Evolutionary conservation across 2,113 vertebrate species (phyloP).

Genomic region (Uria aalge): DNA sequence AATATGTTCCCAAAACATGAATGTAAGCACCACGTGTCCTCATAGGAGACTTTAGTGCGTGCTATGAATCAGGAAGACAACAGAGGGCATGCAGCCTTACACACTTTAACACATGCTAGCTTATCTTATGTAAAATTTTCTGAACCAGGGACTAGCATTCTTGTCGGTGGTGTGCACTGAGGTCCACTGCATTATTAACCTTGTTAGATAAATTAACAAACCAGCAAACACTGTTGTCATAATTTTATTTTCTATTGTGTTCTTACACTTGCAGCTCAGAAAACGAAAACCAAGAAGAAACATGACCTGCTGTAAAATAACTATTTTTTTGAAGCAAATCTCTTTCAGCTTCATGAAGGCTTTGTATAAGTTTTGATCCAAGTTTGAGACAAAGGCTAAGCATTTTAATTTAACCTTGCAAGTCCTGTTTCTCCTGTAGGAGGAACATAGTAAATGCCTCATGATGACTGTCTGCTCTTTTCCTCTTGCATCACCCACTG

Average conservation of each 20-base stretch:
- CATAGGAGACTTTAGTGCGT: background rate
- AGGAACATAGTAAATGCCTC: background rate
- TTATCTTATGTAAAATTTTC: background rate
- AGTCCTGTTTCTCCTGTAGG: background rate
- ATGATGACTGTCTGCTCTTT: background rate
- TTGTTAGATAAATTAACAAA: background rate
- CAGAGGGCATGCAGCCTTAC: background rate
- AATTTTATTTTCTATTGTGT: background rate
- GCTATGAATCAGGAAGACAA: background rate
- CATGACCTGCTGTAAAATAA: background rate
- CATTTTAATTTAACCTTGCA: background rate
- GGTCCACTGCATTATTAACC: background rate
- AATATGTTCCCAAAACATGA: background rate
- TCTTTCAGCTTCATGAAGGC: background rate
- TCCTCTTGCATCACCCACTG: background rate
- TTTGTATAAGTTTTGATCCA: background rate
- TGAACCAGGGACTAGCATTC: background rate
- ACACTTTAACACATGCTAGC: background rate
- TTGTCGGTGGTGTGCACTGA: background rate
- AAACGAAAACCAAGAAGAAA: background rate
- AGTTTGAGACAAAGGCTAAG: background rate
- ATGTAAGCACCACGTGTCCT: background rate
- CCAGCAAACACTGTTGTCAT: background rate
- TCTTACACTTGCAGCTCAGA: background rate
- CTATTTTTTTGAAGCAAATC: background rate